Conservation (phyloP, 2,113 vertebrate genomes). For the Lycocorax pyrrhopterus region DNA sequence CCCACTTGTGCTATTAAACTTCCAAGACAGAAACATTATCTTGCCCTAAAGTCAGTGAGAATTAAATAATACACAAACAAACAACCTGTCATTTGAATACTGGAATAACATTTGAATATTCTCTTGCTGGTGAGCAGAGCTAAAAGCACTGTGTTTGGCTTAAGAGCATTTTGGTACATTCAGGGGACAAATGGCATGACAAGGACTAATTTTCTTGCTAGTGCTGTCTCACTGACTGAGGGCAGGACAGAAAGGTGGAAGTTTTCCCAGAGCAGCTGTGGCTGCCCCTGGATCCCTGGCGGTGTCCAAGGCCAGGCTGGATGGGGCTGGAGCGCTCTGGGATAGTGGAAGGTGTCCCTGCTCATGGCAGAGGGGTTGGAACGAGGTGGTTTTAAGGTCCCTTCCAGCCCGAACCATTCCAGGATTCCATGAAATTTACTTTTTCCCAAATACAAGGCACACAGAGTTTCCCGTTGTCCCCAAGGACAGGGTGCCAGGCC, state of each 20-base stretch:
- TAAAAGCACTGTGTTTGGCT: not conserved
- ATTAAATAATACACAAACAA: conserved; percentile 38
- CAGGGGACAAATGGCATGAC: not conserved
- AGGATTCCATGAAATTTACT: not conserved
- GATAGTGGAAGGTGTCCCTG: not conserved
- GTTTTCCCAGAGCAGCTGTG: not conserved
- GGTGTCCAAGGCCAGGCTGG: not conserved
- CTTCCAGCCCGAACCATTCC: not conserved
- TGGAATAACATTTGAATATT: not conserved
- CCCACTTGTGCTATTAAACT: conserved; percentile 21
- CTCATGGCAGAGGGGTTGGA: not conserved
- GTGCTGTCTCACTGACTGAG: not conserved
- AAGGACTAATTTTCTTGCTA: not conserved
- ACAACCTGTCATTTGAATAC: not conserved
- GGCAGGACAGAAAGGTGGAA: not conserved
- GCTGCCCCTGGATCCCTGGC: not conserved
- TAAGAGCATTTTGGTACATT: not conserved
- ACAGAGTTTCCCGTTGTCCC: not conserved
- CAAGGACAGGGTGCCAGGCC: not conserved
- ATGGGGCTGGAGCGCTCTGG: accelerated
- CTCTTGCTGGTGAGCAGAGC: not conserved
- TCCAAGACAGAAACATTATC: conserved; percentile 23
- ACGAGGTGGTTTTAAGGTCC: accelerated
- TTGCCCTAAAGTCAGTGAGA: conserved; percentile 13
- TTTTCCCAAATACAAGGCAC: not conserved